Evolutionary conservation across 1,140 invertebrate species (phyloP), one percentile per base, ranked within the genome.

Genomic region (Riptortus pedestris): DNA sequence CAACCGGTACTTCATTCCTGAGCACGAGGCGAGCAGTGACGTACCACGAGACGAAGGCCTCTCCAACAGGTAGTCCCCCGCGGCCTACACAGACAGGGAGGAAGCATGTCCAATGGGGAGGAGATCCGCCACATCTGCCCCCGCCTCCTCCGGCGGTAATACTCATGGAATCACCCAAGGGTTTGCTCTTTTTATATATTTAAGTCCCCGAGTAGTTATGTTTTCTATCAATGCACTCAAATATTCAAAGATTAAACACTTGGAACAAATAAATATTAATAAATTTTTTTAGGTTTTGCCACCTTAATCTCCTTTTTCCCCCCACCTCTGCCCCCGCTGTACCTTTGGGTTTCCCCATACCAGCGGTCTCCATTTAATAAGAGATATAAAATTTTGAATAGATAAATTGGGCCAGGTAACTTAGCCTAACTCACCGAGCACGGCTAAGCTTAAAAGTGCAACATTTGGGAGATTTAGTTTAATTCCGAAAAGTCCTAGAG

Each of bases 101-200:
- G 43, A 71, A 71, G 51, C 70, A 71, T 55, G 70, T 71, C 0
- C 70, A 71, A 64, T 71, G 69, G 31, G 62, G 62, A 1, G 67
- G 65, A 14, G 63, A 65, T 11, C 47, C 62, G 1, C 57, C 48
- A 0, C 38, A 31, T 1, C 45, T 33, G 4, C 33, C 58, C 7
- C 48, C 58, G 20, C 57, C 63, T 24, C 51, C 16, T 18, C 58
- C 64, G 11, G 59, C 59, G 14, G 45, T 61, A n/a, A 60, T 61
- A n/a, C 64, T 61, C 45, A 65, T 65, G n/a, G 64, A 65, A 22
- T 65, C 64, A 24, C 63, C 64, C 22, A 65, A 65, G 52, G 64
- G 64, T 65, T 14, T n/a, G n/a, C n/a, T n/a, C n/a, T n/a, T n/a
- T n/a, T n/a, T n/a, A n/a, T n/a, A n/a, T n/a, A n/a, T 18, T n/a